Conservation (phyloP, 2,113 vertebrate species). For the Morphnarchus princeps region DNA sequence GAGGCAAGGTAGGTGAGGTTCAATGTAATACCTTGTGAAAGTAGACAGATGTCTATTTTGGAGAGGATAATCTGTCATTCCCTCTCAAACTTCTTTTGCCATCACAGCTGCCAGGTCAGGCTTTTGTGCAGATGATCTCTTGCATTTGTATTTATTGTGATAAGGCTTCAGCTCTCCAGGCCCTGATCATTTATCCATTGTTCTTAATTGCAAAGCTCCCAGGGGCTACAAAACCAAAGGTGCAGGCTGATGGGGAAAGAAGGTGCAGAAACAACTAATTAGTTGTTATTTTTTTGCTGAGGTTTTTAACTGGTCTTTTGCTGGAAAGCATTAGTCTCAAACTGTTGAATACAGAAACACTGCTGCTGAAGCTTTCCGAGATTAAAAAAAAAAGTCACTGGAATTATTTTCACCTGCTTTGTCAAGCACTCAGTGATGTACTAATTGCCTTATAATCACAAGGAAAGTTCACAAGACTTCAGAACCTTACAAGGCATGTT, state of each 20-base stretch:
- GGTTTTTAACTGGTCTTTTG: neutral
- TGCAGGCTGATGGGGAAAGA: neutral
- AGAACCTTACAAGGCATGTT: neutral
- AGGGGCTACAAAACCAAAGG: neutral
- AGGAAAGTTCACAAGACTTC: neutral
- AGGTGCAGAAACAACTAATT: neutral
- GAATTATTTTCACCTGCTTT: neutral
- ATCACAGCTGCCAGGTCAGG: neutral
- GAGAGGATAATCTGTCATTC: neutral
- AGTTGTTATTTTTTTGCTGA: neutral
- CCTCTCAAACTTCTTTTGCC: neutral
- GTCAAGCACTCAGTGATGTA: neutral
- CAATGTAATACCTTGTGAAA: neutral
- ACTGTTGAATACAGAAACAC: neutral
- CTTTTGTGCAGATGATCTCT: neutral
- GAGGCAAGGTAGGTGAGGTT: neutral
- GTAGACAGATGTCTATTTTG: neutral
- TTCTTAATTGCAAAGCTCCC: neutral
- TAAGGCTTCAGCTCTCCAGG: neutral
- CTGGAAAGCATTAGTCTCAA: neutral
- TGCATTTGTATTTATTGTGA: neutral
- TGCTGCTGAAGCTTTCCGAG: neutral
- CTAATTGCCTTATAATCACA: neutral
- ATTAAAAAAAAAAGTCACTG: neutral
- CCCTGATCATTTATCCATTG: neutral